These are phyloP conservation scores for Conistra vaccinii DNA, from an alignment of 2,888 invertebrate species.

Conservation along the genomic window DNA sequence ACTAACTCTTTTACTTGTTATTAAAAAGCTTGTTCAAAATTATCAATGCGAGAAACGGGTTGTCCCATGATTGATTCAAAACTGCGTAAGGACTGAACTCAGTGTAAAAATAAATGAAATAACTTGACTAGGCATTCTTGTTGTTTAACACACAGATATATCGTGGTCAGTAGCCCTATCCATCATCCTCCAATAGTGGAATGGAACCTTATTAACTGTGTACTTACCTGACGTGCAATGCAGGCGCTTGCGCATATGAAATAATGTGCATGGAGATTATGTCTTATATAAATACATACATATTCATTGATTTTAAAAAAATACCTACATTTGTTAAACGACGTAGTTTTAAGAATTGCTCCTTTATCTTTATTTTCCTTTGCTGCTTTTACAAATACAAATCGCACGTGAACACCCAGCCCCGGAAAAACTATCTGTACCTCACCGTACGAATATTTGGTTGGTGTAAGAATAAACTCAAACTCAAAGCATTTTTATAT, in stretches of 20 bases:
- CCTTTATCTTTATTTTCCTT: too few species aligned
- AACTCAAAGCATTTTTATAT: not conserved
- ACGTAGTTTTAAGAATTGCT: not conserved
- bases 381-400: not conserved
- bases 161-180: slow-evolving; percentile 45
- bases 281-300: not conserved
- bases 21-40: not conserved
- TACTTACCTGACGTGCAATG: slow-evolving; percentile 17
- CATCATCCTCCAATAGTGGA: slow-evolving; percentile 42
- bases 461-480: not conserved
- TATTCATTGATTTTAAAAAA: not conserved
- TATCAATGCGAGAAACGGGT: slow-evolving; percentile 12
- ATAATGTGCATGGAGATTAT: not conserved
- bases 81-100: slow-evolving; percentile 20
- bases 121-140: slow-evolving; percentile 29
- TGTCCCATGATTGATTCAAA: slow-evolving; percentile 35
- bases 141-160: slow-evolving; percentile 32
- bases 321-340: not conserved
- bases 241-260: not conserved
- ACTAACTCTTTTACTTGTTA: slow-evolving; percentile 13
- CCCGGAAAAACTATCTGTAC: not conserved
- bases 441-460: not conserved
- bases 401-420: not conserved
- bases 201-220: slow-evolving; percentile 35
- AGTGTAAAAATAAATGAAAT: slow-evolving; percentile 46